Conservation (phyloP, 2,113 vertebrate species). For the crab-eating macaque (Macaca fascicularis) region T2T-MFA8v1.1 NC_088379.1:34908001-34908500, state of each 20-base stretch:
- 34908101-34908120: background rate
- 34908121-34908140: background rate
- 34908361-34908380: background rate
- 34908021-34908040: background rate
- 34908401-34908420: background rate
- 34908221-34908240: background rate
- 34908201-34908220: background rate
- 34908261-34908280: background rate
- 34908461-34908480: background rate
- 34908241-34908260: background rate
- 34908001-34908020: background rate
- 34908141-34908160: background rate
- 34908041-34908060: background rate
- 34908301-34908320: background rate
- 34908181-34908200: background rate
- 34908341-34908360: background rate
- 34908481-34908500: background rate
- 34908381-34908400: background rate
- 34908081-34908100: background rate
- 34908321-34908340: background rate
- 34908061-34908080: background rate
- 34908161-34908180: background rate
- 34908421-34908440: background rate
- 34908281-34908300: background rate
- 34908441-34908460: background rate